A percentile compares a stretch with the other conserved stretches of the same genome.
phyloP scores from a whole-genome alignment of 2,113 vertebrate genomes.

The Callopanchax toddi region DNA sequence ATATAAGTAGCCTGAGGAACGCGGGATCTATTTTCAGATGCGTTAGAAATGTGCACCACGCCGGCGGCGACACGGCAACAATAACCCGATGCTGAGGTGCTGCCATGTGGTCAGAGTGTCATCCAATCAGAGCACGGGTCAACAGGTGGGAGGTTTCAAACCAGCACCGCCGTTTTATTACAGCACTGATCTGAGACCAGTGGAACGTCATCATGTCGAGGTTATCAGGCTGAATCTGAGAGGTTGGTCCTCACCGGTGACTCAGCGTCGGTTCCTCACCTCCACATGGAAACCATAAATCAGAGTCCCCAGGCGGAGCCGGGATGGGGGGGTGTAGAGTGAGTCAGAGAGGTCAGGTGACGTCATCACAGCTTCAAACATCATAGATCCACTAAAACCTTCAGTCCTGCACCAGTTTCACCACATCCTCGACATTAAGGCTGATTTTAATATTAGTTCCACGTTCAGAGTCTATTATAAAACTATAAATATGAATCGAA shows the following conservation, averaged over 20 bases:
- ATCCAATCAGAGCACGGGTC: conserved; percentile 3
- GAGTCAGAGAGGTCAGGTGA: neutral
- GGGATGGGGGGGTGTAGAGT: neutral
- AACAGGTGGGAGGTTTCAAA: neutral
- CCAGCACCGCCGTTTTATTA: neutral
- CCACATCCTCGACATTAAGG: too few species aligned
- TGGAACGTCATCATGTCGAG: neutral
- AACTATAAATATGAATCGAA: too few species aligned
- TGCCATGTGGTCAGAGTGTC: neutral
- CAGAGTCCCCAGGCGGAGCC: neutral
- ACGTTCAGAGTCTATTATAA: too few species aligned
- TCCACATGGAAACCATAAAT: neutral
- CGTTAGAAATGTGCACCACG: conserved; percentile 3
- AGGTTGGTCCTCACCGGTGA: neutral
- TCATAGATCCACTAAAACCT: too few species aligned
- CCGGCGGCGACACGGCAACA: neutral
- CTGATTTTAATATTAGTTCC: too few species aligned
- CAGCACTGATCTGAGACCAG: neutral
- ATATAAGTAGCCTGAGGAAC: neutral
- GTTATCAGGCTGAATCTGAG: neutral
- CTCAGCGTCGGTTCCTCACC: neutral
- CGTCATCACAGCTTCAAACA: conserved; percentile 3
- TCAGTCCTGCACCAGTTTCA: too few species aligned
- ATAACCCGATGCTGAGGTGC: neutral
- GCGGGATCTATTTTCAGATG: conserved; percentile 5